Percentiles rank a stretch among this genome's conserved stretches.
Evolutionary conservation across 2,888 invertebrate genomes (phyloP).

Genomic region (Hyppa rectilinea): DNA sequence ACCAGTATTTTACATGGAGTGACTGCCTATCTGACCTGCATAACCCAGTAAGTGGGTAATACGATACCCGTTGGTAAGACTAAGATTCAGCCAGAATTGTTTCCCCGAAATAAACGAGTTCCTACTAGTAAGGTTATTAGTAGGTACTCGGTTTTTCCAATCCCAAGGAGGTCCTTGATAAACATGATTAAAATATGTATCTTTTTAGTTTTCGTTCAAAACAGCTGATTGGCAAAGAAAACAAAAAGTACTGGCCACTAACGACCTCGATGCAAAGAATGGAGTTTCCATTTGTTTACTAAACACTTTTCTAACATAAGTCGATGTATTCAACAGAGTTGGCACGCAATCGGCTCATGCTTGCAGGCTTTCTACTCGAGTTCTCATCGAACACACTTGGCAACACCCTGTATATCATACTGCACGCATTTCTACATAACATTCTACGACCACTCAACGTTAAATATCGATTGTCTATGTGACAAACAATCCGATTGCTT

Average conservation of each 20-base stretch:
- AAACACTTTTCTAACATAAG: constrained; percentile 53
- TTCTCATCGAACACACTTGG: constrained; percentile 21
- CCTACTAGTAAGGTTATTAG: too few species aligned
- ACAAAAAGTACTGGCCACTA: constrained; percentile 3
- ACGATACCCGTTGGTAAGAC: too few species aligned
- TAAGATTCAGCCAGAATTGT: too few species aligned
- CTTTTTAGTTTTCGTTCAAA: too few species aligned
- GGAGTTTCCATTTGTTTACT: constrained; percentile 49
- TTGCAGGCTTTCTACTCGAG: constrained; percentile 41
- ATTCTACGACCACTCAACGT: constrained; percentile 15
- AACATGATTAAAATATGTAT: too few species aligned
- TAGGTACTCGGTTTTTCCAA: too few species aligned
- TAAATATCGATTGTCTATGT: constrained; percentile 33
- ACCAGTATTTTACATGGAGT: too few species aligned
- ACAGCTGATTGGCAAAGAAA: background rate
- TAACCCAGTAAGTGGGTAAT: too few species aligned
- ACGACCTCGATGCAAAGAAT: constrained; percentile 21
- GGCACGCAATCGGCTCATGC: constrained; percentile 47
- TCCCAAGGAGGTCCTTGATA: too few species aligned
- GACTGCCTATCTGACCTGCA: too few species aligned
- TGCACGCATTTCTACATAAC: constrained; percentile 46
- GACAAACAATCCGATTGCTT: constrained; percentile 41
- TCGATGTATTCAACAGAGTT: constrained; percentile 38
- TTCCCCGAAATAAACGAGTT: too few species aligned
- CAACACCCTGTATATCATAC: constrained; percentile 46